phyloP scores from a whole-genome alignment of 2,888 invertebrate species.

The Synergus japonicus region DNA sequence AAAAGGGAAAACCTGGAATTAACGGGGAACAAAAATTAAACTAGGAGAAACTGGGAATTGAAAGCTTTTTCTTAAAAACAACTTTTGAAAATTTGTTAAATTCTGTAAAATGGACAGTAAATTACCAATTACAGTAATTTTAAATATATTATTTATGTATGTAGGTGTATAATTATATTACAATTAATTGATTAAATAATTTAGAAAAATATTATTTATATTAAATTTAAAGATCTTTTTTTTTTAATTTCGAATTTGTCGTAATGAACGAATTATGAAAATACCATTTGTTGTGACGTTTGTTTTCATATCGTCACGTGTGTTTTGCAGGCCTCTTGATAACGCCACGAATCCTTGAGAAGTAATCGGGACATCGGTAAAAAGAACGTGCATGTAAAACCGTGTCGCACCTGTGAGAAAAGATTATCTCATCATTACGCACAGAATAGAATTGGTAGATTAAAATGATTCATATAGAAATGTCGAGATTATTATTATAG shows the following conservation, averaged over 20 bases:
- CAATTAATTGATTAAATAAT: too few species aligned
- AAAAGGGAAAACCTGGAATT: background rate
- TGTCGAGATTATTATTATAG: background rate
- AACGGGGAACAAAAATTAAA: too few species aligned
- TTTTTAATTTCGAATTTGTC: too few species aligned
- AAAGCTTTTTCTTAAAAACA: too few species aligned
- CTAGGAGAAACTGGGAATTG: too few species aligned
- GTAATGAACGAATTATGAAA: background rate
- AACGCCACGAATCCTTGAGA: constrained; percentile 13
- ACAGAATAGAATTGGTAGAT: background rate
- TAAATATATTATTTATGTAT: too few species aligned
- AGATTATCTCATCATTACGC: constrained; percentile 23
- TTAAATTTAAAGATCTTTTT: too few species aligned
- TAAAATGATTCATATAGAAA: background rate
- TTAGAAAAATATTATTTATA: too few species aligned
- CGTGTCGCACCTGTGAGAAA: constrained; percentile 4
- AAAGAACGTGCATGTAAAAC: constrained; percentile 12
- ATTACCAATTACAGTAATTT: too few species aligned
- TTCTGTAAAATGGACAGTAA: too few species aligned
- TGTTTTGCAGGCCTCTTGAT: constrained; percentile 7
- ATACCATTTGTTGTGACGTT: background rate
- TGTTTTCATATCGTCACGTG: background rate
- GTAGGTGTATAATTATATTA: too few species aligned
- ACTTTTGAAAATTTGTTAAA: too few species aligned
- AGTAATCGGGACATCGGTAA: constrained; percentile 7